Conservation (phyloP, 2,113 vertebrate species). For the Clarias gariepinus region DNA sequence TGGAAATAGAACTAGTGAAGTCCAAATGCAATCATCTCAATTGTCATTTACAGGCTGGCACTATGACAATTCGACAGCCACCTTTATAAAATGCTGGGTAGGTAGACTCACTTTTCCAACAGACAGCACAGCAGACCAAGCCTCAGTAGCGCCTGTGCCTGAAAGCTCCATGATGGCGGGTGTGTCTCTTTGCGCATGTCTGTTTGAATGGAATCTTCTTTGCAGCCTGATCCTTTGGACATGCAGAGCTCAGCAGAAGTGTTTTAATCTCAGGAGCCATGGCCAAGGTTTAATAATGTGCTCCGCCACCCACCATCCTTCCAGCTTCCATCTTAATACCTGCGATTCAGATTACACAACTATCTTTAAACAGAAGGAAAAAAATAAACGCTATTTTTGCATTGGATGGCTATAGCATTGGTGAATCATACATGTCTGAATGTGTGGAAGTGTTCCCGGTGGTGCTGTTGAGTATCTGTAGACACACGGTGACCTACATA, state of each 20-base stretch:
- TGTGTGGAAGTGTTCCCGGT: conserved; percentile 9
- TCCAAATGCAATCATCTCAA: not conserved
- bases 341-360: conserved; percentile 59
- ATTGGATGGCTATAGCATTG: not conserved
- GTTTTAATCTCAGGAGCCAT: conserved; percentile 63
- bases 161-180: not conserved
- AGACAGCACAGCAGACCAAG: not conserved
- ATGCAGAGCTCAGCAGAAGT: conserved; percentile 66
- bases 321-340: conserved; percentile 54
- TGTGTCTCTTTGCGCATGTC: not conserved
- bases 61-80: not conserved
- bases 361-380: conserved; percentile 47
- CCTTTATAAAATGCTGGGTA: not conserved
- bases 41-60: not conserved
- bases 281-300: conserved; percentile 55
- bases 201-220: conserved; percentile 57
- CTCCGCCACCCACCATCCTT: conserved; percentile 53
- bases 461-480: conserved; percentile 29
- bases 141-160: not conserved
- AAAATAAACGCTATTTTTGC: not conserved
- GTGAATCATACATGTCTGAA: not conserved
- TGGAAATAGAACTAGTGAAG: not conserved
- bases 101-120: not conserved
- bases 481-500: conserved; percentile 50
- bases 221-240: conserved; percentile 69